Percentiles rank a stretch among this genome's conserved stretches.
Evolutionary conservation across 2,888 invertebrate species (phyloP).

Genomic region (Callimorpha dominula): DNA sequence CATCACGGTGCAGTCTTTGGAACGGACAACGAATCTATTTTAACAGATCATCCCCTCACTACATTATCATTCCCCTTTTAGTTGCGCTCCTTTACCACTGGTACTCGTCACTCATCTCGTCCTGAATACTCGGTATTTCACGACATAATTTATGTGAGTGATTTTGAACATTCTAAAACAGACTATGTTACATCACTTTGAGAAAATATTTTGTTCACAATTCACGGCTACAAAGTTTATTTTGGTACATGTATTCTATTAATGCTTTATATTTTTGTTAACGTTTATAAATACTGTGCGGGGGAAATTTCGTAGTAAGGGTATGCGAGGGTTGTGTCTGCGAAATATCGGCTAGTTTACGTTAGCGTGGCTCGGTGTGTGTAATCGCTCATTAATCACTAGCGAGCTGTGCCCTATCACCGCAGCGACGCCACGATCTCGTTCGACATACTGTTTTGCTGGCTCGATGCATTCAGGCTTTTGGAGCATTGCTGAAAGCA

Average conservation of each 20-base stretch:
- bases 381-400: constrained; percentile 80
- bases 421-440: constrained; percentile 84
- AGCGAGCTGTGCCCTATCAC: constrained; percentile 80
- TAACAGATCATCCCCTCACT: constrained; percentile 82
- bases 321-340: constrained; percentile 54
- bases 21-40: constrained; percentile 82
- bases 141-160: constrained; percentile 51
- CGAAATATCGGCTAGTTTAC: constrained; percentile 78
- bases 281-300: background rate
- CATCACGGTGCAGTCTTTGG: constrained; percentile 78
- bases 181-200: constrained; percentile 9
- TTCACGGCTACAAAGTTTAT: constrained; percentile 4
- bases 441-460: constrained; percentile 84
- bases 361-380: constrained; percentile 66
- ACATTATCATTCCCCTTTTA: constrained; percentile 76
- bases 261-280: background rate
- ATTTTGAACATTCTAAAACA: constrained; percentile 20
- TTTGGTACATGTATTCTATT: constrained; percentile 1
- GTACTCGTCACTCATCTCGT: constrained; percentile 55
- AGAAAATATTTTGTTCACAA: background rate
- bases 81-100: constrained; percentile 64
- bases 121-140: constrained; percentile 29
- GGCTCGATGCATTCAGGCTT: constrained; percentile 82
- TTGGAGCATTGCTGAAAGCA: constrained; percentile 84
- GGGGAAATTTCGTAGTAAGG: constrained; percentile 39